Conservation (phyloP, 2,113 vertebrate genomes). For the Gymnocephalus cernua region DNA sequence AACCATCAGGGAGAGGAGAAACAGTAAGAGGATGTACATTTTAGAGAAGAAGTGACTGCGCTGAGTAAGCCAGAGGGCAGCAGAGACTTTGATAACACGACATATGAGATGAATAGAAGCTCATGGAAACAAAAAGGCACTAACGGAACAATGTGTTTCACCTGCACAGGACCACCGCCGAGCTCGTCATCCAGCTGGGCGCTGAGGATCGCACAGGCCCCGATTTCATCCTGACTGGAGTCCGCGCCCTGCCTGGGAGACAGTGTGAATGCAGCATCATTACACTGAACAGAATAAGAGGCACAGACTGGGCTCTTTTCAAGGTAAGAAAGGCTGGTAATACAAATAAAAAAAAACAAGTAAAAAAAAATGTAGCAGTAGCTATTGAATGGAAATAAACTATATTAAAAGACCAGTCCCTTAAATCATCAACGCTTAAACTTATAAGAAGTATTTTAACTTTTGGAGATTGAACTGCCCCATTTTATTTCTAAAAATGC, state of each 20-base stretch:
- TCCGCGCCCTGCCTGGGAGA: slow-evolving; percentile 90
- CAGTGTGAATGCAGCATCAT: too few species aligned
- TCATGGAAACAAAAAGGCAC: neutral
- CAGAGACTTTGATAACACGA: slow-evolving; percentile 1
- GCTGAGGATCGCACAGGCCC: slow-evolving; percentile 89
- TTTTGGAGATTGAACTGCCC: too few species aligned
- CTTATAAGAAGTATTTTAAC: too few species aligned
- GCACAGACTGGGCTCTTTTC: neutral
- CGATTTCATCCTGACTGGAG: slow-evolving; percentile 93
- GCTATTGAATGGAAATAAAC: neutral
- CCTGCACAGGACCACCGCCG: slow-evolving; percentile 94
- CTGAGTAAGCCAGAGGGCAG: slow-evolving; percentile 26
- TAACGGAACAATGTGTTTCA: slow-evolving; percentile 55
- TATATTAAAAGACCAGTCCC: too few species aligned
- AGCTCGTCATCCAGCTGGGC: slow-evolving; percentile 95
- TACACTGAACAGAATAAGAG: neutral
- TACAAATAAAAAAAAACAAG: neutral
- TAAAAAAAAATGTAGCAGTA: too few species aligned
- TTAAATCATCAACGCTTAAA: neutral
- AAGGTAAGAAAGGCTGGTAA: neutral
- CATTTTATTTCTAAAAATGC: too few species aligned
- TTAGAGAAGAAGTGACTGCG: slow-evolving; percentile 43
- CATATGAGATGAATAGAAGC: slow-evolving; percentile 25
- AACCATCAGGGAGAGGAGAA: slow-evolving; percentile 29
- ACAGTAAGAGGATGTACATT: slow-evolving; percentile 40